Evolutionary conservation across 2,113 vertebrate species (phyloP).

Genomic region (Scatophagus argus): DNA sequence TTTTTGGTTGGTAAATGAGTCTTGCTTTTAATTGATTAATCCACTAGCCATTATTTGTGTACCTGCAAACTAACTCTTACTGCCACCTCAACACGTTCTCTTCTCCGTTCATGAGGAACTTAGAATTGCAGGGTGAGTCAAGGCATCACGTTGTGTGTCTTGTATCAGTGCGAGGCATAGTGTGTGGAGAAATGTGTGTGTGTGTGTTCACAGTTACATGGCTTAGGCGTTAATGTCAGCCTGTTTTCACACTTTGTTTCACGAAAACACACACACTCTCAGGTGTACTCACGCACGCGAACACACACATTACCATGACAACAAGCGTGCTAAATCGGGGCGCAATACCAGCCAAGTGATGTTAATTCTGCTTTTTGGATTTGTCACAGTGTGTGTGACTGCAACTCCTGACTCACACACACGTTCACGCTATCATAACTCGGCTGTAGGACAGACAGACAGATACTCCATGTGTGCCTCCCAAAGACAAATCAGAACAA

Average conservation of each 20-base stretch:
- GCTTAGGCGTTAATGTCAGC: constrained; percentile 16
- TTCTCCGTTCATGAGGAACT: too few relatives aligned
- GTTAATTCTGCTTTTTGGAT: constrained; percentile 28
- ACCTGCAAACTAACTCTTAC: not conserved
- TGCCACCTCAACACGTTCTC: too few relatives aligned
- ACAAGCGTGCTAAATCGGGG: constrained; percentile 34
- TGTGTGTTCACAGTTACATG: not conserved
- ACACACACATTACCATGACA: constrained; percentile 39
- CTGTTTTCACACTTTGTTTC: constrained; percentile 15
- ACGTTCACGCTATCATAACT: not conserved
- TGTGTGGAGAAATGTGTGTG: not conserved
- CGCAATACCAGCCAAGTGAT: constrained; percentile 15
- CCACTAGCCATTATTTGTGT: too few relatives aligned
- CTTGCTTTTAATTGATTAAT: not conserved
- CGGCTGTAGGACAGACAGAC: not conserved
- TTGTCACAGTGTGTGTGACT: constrained; percentile 16
- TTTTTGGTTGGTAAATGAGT: not conserved
- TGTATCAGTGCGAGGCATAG: not conserved
- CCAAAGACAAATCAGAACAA: not conserved
- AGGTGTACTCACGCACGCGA: not conserved
- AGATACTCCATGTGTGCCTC: not conserved
- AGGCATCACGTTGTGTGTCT: too few relatives aligned
- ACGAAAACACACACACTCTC: not conserved
- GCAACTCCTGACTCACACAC: constrained; percentile 11
- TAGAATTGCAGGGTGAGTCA: not conserved